Evolutionary conservation across 2,113 vertebrate species (phyloP).

Genomic region (Notothenia coriiceps): DNA sequence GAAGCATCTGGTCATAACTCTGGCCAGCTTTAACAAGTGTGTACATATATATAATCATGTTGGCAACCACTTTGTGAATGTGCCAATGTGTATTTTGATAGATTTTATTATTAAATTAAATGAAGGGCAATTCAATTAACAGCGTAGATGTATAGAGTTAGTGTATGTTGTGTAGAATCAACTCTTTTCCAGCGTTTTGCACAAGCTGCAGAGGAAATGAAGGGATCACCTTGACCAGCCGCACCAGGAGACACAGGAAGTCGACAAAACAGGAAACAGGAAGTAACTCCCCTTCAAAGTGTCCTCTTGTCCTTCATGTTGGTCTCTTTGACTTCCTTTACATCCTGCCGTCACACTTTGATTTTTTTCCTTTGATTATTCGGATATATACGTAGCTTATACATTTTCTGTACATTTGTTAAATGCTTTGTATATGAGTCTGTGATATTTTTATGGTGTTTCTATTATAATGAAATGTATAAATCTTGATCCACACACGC

Average conservation of each 20-base stretch:
- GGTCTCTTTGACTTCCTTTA: constrained; percentile 39
- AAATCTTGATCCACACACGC: constrained; percentile 6
- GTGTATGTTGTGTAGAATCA: constrained; percentile 25
- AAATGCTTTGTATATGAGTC: constrained; percentile 12
- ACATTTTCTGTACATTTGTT: constrained; percentile 10
- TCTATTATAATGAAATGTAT: constrained; percentile 29
- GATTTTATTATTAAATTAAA: constrained; percentile 20
- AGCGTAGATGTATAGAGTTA: not conserved
- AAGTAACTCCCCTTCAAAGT: constrained; percentile 47
- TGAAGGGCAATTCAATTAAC: not conserved
- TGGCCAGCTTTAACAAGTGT: constrained; percentile 27
- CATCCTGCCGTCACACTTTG: constrained; percentile 32
- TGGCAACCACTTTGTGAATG: constrained; percentile 11
- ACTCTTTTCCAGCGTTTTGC: constrained; percentile 34
- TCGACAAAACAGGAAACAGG: constrained; percentile 67
- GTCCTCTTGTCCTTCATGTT: constrained; percentile 57
- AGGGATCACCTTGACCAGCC: constrained; percentile 40
- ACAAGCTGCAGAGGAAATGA: constrained; percentile 41
- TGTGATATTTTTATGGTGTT: constrained; percentile 41
- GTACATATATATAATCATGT: not conserved
- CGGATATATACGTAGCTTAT: not conserved
- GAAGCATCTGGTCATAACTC: constrained; percentile 20
- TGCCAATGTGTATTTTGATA: constrained; percentile 12
- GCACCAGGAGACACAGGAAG: constrained; percentile 53
- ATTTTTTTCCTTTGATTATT: constrained; percentile 17